Conservation (phyloP, 1,140 invertebrate species). For the Lethrus apterus region DNA sequence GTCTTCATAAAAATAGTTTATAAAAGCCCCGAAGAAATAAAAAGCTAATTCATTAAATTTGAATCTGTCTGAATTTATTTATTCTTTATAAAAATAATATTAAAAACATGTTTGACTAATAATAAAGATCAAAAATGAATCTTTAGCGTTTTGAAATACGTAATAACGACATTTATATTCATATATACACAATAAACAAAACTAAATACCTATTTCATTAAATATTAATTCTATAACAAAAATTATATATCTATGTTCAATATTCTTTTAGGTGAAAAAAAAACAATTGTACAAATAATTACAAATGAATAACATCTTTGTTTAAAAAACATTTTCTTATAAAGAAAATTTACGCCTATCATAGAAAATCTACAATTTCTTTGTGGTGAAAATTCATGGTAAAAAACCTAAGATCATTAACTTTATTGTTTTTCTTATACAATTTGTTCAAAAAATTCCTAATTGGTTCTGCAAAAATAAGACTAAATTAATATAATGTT, state of each 20-base stretch:
- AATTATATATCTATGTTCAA: constrained; percentile 31
- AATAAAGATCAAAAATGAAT: constrained; percentile 19
- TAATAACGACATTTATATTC: constrained; percentile 13
- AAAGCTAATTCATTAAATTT: not conserved
- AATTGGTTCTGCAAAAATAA: constrained; percentile 20
- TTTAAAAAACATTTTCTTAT: constrained; percentile 39
- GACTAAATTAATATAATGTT: too few species aligned
- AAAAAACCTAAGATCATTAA: constrained; percentile 17
- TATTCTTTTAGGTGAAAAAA: constrained; percentile 26
- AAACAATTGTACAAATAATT: constrained; percentile 42
- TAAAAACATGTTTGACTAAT: constrained; percentile 15
- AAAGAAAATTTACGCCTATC: constrained; percentile 34
- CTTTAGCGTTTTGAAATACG: constrained; percentile 16
- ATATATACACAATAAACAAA: constrained; percentile 18
- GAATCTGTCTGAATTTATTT: too few species aligned
- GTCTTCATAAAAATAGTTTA: too few species aligned
- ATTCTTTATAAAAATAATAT: constrained; percentile 17
- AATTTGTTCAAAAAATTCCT: constrained; percentile 21
- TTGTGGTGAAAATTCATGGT: constrained; percentile 26
- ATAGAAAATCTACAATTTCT: constrained; percentile 37
- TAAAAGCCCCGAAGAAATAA: too few species aligned
- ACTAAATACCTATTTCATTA: constrained; percentile 35
- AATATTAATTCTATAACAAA: constrained; percentile 42
- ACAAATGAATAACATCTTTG: constrained; percentile 35
- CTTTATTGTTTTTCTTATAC: constrained; percentile 18